phyloP scores from a whole-genome alignment of 23 tunicate genomes.

The Halocynthia roretzi region DNA sequence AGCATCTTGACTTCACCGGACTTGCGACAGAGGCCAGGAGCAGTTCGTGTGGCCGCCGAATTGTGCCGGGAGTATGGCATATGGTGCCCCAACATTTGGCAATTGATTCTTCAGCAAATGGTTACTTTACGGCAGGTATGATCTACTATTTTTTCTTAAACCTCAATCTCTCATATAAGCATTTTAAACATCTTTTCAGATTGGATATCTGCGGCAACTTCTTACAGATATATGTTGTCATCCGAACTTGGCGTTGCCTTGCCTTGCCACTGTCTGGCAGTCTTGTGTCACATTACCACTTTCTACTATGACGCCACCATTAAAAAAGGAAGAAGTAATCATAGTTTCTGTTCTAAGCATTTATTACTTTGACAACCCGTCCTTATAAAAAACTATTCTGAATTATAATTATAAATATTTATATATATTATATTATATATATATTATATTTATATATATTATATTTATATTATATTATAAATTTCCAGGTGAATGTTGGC shows the following conservation, averaged over 20 bases:
- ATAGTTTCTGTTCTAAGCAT: too few relatives aligned
- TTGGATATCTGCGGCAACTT: slow-evolving; percentile 8
- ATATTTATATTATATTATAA: background rate
- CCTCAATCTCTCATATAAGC: background rate
- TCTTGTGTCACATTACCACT: slow-evolving; percentile 66
- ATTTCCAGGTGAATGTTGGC: slow-evolving; percentile 31
- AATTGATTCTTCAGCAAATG: slow-evolving; percentile 53
- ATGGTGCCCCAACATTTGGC: slow-evolving; percentile 49
- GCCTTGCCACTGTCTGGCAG: slow-evolving; percentile 75
- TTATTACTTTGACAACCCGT: too few relatives aligned
- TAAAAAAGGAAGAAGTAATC: slow-evolving; percentile 13
- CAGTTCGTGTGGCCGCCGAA: slow-evolving; percentile 57
- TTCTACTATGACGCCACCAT: slow-evolving; percentile 36
- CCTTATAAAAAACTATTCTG: too few relatives aligned
- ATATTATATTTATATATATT: background rate
- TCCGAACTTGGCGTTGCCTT: slow-evolving; percentile 12
- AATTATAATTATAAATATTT: too few relatives aligned
- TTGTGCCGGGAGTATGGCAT: slow-evolving; percentile 60
- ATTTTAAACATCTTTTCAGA: slow-evolving; percentile 11
- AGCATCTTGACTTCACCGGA: slow-evolving; percentile 49
- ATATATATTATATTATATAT: too few relatives aligned
- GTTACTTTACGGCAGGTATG: slow-evolving; percentile 53
- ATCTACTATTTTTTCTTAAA: background rate
- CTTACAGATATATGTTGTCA: slow-evolving; percentile 18
- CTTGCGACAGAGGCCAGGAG: slow-evolving; percentile 49